Base-by-base conservation (phyloP, 2,888 invertebrate genomes). In the Hermaeophaga mercurialis region DNA sequence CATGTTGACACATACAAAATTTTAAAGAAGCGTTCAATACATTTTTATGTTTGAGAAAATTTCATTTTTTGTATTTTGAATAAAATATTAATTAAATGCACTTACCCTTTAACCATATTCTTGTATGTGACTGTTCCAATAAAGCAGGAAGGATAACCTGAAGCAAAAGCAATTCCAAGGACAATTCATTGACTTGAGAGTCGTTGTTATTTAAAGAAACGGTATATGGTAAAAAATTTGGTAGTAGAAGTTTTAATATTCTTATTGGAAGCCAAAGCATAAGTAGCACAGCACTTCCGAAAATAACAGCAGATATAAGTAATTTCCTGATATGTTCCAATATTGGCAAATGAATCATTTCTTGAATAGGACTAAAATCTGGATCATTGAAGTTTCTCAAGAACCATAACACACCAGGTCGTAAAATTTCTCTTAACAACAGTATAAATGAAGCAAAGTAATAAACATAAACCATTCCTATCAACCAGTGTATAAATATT, bases 401-500 rank as follows among this genome's bases (percentile, higher is more conserved):
- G 78, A 99, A 99, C 98, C 98, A 99, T 1, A 99, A 81, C 0
- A 98, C 96, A 0, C 99, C 99, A 0, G 99, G 99, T 48, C 99
- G 84, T 28, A 99, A 76, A 0, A 97, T 94, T 79, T 99, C 98
- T 48, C 98, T 82, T 17, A 99, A 78, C 1, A 99, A 80, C 12
- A 96, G 81, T 36, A 98, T 92, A 74, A 96, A 98, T 0, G 96
- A 96, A 5, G 98, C 99, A 74, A 99, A 98, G 80, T 99, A 99
- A 78, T 99, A 99, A 9, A 99, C 96, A 74, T 96, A 99, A 24
- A 93, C 92, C 96, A 99, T 98, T 56, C 99, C 99, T 5, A 96
- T 93, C 33, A 98, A 85, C 99, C 99, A 99, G 76, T 99, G 98
- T 52, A 99, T 90, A 75, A 98, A 98, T 83, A 98, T 92, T 1